These are phyloP conservation scores for Oreotrochilus melanogaster DNA, from an alignment of 2,113 vertebrate genomes.

Conservation along the genomic window DNA sequence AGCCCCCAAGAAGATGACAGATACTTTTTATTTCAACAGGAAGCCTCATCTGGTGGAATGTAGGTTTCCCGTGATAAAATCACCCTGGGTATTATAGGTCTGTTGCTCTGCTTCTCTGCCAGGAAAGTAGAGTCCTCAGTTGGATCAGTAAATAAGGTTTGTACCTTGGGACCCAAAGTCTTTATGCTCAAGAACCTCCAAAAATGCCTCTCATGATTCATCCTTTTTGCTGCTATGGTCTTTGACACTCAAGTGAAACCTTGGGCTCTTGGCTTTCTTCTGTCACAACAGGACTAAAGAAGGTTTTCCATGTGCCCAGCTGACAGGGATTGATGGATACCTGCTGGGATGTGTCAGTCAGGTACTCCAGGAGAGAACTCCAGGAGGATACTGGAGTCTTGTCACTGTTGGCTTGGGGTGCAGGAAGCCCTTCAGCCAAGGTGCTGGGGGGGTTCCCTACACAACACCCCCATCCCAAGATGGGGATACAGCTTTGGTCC, in stretches of 20 bases:
- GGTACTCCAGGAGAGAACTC: not conserved
- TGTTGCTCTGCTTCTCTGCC: not conserved
- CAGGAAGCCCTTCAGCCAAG: fast-evolving
- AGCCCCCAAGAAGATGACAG: not conserved
- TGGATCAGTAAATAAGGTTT: not conserved
- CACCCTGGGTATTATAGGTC: not conserved
- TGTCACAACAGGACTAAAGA: not conserved
- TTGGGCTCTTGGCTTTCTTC: not conserved
- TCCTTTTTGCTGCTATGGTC: not conserved
- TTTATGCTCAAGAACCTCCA: not conserved
- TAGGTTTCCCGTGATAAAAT: not conserved
- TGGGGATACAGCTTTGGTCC: not conserved
- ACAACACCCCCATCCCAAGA: not conserved
- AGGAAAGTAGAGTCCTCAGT: not conserved
- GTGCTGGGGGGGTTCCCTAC: not conserved
- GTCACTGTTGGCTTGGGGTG: not conserved
- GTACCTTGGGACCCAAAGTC: not conserved
- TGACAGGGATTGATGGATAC: not conserved
- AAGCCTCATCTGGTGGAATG: not conserved
- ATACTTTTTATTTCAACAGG: not conserved
- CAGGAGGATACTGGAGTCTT: not conserved
- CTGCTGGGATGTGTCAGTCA: not conserved
- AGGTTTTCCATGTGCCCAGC: not conserved
- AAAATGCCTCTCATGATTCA: not conserved
- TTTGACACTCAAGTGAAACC: not conserved